Conservation (phyloP, 2,888 invertebrate species). For the Augochlorella aurata region DNA sequence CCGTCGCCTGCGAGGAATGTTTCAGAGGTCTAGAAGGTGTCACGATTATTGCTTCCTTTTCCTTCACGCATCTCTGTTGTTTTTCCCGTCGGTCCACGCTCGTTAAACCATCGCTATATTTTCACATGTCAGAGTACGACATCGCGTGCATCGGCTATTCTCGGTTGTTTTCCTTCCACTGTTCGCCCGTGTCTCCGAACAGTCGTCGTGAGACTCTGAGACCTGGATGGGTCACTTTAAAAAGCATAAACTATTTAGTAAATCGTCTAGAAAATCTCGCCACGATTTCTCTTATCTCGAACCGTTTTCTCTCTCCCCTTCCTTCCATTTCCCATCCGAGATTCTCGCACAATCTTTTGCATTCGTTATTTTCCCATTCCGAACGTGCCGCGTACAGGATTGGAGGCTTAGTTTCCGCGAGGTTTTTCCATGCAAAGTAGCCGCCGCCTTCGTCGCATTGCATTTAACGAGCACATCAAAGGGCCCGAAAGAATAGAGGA, state of each 20-base stretch:
- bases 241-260: conserved; percentile 21
- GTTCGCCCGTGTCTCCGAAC: conserved; percentile 13
- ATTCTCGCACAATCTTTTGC: not conserved
- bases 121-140: conserved; percentile 70
- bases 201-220: conserved; percentile 1
- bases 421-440: not conserved
- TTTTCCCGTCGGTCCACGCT: conserved; percentile 10
- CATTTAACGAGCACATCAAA: conserved; percentile 24
- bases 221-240: conserved; percentile 14
- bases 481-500: not conserved
- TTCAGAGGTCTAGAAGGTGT: not conserved
- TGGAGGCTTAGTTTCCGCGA: not conserved
- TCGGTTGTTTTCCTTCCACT: not conserved
- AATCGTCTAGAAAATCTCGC: conserved; percentile 11
- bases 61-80: conserved; percentile 7
- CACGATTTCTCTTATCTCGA: too few species aligned
- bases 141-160: not conserved
- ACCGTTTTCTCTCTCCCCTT: too few species aligned
- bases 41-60: not conserved
- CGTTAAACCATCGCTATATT: conserved; percentile 67
- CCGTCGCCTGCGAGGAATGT: not conserved
- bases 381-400: not conserved
- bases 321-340: too few species aligned
- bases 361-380: not conserved
- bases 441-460: not conserved